Evolutionary conservation across 2,888 invertebrate species (phyloP).

Genomic region (Bugula neritina): DNA sequence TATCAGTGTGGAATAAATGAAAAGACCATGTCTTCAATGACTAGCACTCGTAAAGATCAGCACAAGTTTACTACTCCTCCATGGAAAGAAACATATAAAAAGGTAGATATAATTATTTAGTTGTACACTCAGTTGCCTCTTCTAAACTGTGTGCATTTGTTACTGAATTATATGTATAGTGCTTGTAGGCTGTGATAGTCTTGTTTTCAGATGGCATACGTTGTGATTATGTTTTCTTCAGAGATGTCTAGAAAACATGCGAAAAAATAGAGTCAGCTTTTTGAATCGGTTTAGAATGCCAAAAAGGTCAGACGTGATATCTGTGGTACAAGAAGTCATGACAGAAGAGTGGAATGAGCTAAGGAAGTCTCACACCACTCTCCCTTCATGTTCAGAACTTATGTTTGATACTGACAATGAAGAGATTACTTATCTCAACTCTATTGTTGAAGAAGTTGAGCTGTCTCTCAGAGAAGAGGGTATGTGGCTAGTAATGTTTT

Average conservation of each 20-base stretch:
- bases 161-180: neutral
- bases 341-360: constrained; percentile 29
- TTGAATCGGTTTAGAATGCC: constrained; percentile 36
- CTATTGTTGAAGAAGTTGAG: constrained; percentile 42
- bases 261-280: constrained; percentile 37
- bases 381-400: constrained; percentile 7
- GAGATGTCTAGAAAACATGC: constrained; percentile 39
- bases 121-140: neutral
- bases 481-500: too few relatives aligned
- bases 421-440: constrained; percentile 35
- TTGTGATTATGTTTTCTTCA: constrained; percentile 30
- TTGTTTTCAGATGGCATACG: too few relatives aligned
- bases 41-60: neutral
- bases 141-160: too few relatives aligned
- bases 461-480: constrained; percentile 39
- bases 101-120: constrained; percentile 31
- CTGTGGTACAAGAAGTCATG: constrained; percentile 29
- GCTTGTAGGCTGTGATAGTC: too few relatives aligned
- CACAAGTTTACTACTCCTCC: constrained; percentile 11
- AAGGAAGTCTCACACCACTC: constrained; percentile 20
- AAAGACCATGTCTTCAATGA: too few relatives aligned
- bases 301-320: constrained; percentile 29
- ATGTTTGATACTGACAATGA: constrained; percentile 27
- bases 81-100: constrained; percentile 37
- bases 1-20: too few relatives aligned